Conservation (phyloP, 2,888 invertebrate species). For the Acanthosepion lycidas region DNA sequence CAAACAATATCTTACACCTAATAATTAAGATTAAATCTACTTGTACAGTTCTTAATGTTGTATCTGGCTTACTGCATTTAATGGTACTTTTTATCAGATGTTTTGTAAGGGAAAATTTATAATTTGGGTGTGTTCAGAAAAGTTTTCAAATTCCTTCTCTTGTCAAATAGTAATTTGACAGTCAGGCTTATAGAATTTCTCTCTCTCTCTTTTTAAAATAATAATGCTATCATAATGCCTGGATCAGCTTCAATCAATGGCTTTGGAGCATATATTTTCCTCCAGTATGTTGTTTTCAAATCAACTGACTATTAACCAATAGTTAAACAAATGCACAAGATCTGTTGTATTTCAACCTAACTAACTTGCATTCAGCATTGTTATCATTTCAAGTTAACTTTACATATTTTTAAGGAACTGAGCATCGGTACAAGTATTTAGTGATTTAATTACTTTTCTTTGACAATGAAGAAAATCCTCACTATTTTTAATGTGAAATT, state of each 20-base stretch:
- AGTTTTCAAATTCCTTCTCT: neutral
- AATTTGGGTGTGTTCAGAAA: neutral
- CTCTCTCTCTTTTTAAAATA: neutral
- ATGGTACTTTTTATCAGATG: neutral
- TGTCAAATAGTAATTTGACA: constrained; percentile 33
- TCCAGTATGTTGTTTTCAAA: neutral
- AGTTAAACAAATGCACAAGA: neutral
- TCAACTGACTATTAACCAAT: no score
- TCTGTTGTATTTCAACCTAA: neutral
- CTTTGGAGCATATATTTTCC: neutral
- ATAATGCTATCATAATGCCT: neutral
- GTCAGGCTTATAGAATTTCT: neutral
- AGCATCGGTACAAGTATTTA: no score
- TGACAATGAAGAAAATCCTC: neutral
- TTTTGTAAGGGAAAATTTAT: neutral
- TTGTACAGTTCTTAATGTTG: neutral
- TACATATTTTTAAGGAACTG: no score
- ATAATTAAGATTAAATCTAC: neutral
- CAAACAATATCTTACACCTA: no score
- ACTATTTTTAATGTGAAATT: no score
- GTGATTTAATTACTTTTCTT: neutral
- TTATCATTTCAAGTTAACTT: no score
- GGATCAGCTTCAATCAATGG: neutral
- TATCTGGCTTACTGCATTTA: neutral
- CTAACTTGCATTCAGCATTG: no score